phyloP scores from a whole-genome alignment of 2,113 vertebrate species.

The Psittacus erithacus region DNA sequence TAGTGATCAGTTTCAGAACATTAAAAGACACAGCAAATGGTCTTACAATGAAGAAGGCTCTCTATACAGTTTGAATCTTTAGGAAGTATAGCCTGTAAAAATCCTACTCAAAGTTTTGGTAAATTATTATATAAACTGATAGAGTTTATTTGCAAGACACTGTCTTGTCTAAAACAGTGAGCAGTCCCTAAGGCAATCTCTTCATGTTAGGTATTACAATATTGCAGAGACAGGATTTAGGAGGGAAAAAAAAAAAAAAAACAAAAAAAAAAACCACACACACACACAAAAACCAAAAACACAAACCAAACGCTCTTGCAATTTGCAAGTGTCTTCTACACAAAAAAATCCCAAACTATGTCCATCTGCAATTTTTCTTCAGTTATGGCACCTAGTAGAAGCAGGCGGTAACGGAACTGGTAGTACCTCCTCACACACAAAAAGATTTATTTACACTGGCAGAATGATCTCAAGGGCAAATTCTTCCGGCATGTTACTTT shows the following conservation, averaged over 20 bases:
- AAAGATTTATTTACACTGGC: background rate
- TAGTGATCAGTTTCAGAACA: background rate
- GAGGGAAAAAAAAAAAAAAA: background rate
- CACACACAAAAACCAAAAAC: background rate
- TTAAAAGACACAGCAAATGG: background rate
- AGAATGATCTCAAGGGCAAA: background rate
- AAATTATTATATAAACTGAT: background rate
- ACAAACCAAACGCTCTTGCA: accelerated
- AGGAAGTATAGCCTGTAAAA: background rate
- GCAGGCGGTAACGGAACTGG: background rate
- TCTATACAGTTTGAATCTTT: background rate
- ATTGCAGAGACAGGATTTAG: background rate
- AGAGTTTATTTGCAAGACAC: background rate
- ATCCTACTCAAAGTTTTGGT: background rate
- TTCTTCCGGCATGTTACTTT: background rate
- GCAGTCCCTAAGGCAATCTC: background rate
- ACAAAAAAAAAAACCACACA: background rate
- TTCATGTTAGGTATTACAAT: background rate
- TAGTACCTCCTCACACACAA: background rate
- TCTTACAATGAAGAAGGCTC: background rate
- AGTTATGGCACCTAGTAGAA: background rate
- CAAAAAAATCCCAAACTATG: background rate
- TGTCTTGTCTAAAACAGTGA: background rate
- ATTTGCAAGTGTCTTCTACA: background rate
- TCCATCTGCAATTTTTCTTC: background rate